Base-by-base conservation (phyloP, 1,140 invertebrate genomes). In the Drosophila quadrilineata region DNA sequence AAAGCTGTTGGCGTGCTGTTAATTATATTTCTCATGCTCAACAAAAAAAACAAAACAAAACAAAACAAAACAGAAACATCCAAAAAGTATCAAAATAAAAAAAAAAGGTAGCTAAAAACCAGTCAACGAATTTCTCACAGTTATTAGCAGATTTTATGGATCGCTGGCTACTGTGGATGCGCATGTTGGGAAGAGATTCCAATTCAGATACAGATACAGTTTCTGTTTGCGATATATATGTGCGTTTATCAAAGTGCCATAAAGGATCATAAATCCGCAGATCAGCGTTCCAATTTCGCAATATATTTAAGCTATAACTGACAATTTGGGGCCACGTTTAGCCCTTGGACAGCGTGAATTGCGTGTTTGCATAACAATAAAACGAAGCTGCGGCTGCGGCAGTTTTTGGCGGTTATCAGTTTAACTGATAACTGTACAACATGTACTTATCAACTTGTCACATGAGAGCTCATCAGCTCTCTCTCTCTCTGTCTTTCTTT, bases 1-100 rank as follows among this genome's bases (percentile, higher is more conserved):
- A 67, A 71, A 29, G 26, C 59, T 38, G 36, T 22, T 84, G 46
- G 63, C 76, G 73, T 84, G 73, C 38, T 33, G 52, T 36, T 82
- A 82, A 82, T 84, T 82, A 48, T 41, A 14, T 53, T 45, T 46
- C 40, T 48, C 57, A 38, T 49, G 56, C 46, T 45, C 26, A 17
- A 21, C 17, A 40, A 40, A 17, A 14, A 17, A 40, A 21, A 3
- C 16, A 31, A 49, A 49, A 41, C 26, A 14, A 28, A 52, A 28
- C 31, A 35, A 36, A 49, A 19, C 19, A 4, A 35, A 48, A 22
- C 35, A 16, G 1, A 8, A 26, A 17, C 14, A 26, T 17, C 10
- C 6, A 29, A 19, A 46, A 29, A 46, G 2, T 29, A 46, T 12
- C 6, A 28, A 24, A 12, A 6, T 12, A 40, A 21, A 38, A 31